phyloP scores from a whole-genome alignment of 2,797 vertebrate species.

The Megalops cyprinoides region DNA sequence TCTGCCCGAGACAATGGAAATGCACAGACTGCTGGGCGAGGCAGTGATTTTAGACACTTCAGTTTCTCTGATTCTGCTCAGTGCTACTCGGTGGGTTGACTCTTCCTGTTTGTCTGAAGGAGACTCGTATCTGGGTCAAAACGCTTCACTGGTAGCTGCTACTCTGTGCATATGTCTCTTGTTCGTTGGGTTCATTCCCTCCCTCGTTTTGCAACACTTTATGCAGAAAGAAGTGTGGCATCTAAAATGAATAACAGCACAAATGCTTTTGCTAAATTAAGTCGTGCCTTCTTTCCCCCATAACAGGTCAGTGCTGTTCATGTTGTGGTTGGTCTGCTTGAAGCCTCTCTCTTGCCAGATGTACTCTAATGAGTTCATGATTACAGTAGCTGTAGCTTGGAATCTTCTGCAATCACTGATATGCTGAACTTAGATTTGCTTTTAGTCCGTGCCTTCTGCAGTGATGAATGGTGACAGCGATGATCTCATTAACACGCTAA shows the following conservation, averaged over 20 bases:
- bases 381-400: no score
- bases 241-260: not conserved
- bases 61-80: not conserved
- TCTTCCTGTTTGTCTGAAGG: constrained; percentile 3
- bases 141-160: not conserved
- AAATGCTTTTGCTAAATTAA: not conserved
- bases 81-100: not conserved
- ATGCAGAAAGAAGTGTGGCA: not conserved
- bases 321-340: not conserved
- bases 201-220: not conserved
- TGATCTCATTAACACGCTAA: not conserved
- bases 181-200: not conserved
- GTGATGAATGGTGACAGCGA: not conserved
- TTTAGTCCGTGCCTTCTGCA: not conserved
- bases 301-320: not conserved
- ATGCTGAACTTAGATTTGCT: not conserved
- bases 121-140: not conserved
- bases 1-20: not conserved
- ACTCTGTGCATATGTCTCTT: not conserved
- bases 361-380: not conserved
- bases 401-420: not conserved
- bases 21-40: not conserved
- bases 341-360: not conserved
- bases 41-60: not conserved
- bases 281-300: not conserved